Conservation (phyloP, 2,113 vertebrate species). For the Aphelocoma coerulescens region DNA sequence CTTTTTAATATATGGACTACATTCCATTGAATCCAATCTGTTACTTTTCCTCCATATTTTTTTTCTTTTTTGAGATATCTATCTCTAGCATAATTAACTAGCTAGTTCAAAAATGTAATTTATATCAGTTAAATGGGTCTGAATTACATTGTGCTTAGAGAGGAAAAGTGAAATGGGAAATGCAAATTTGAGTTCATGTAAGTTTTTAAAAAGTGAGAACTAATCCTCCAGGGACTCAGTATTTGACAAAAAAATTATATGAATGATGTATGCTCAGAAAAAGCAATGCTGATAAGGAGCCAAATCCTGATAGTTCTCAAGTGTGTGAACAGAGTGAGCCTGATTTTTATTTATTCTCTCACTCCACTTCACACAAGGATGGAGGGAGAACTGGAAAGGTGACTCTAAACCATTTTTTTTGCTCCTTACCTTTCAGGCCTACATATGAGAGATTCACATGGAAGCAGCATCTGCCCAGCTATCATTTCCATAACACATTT, state of each 20-base stretch:
- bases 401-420: background rate
- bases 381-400: background rate
- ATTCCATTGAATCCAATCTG: background rate
- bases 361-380: background rate
- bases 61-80: background rate
- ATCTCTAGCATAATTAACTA: constrained; percentile 21
- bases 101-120: constrained; percentile 42
- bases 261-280: background rate
- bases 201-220: constrained; percentile 21
- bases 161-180: constrained; percentile 20
- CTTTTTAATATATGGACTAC: background rate
- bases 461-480: background rate
- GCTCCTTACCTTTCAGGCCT: background rate
- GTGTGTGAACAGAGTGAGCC: background rate
- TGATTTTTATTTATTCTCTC: background rate
- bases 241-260: constrained; percentile 16
- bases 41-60: background rate
- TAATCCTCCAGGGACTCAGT: constrained; percentile 3
- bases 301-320: background rate
- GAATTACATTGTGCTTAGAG: constrained; percentile 7
- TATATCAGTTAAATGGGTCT: constrained; percentile 30
- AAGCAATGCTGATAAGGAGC: background rate
- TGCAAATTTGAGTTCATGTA: constrained; percentile 16
- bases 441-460: background rate
- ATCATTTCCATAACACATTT: background rate